Percentiles rank a stretch among this genome's conserved stretches.
Conservation (phyloP, 2,888 invertebrate genomes). For the Eueremaeus valkanovi region DNA sequence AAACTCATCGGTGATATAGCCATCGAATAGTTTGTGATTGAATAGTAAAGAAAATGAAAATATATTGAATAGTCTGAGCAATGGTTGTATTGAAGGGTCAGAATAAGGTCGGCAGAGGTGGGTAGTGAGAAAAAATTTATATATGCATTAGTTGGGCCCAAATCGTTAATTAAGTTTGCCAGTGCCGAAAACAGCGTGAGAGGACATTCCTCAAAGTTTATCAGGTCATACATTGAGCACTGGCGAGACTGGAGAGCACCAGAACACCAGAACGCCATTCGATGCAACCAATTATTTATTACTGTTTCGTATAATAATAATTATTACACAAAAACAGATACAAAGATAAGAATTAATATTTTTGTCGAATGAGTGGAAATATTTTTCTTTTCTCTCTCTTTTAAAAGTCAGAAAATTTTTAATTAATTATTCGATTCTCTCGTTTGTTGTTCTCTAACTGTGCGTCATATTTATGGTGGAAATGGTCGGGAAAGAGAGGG, state of each 20-base stretch:
- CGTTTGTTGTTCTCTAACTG: not conserved
- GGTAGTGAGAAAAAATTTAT: constrained; percentile 2
- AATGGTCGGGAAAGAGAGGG: not conserved
- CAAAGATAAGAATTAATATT: constrained; percentile 23
- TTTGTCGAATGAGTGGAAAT: not conserved
- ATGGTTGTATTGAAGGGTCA: constrained; percentile 4
- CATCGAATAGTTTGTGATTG: not conserved
- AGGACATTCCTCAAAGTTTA: constrained; percentile 32
- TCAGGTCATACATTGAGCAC: constrained; percentile 2
- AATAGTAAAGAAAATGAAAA: not conserved
- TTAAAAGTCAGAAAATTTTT: not conserved
- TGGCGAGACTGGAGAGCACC: not conserved
- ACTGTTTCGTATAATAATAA: not conserved
- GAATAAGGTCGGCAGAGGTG: not conserved
- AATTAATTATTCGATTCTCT: constrained; percentile 17
- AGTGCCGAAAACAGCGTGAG: constrained; percentile 28
- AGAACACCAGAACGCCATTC: not conserved
- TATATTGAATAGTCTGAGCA: not conserved
- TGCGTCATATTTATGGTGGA: constrained; percentile 9
- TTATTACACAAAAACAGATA: constrained; percentile 15
- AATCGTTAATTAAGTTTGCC: constrained; percentile 27
- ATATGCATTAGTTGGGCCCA: not conserved
- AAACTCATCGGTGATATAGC: not conserved
- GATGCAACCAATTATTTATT: constrained; percentile 32
- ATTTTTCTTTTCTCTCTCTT: not conserved